A percentile compares a stretch with the other conserved stretches of the same genome.
phyloP scores from a whole-genome alignment of 2,797 vertebrate species.

The Kryptopterus vitreolus region DNA sequence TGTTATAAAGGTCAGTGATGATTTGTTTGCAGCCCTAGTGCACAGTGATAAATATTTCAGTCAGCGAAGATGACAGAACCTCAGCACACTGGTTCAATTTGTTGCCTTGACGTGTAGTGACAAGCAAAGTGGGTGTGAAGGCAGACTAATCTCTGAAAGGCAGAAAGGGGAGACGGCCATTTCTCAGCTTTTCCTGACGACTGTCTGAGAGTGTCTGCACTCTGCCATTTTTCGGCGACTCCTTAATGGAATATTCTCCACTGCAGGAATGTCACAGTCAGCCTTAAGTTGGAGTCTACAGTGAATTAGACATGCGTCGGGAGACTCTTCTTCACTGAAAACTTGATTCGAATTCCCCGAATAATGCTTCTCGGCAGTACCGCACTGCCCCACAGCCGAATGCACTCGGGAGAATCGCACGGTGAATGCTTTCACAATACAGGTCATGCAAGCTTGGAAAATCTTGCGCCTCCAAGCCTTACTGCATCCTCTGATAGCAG shows the following conservation, averaged over 20 bases:
- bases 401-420: not conserved
- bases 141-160: constrained; percentile 22
- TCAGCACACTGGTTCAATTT: not conserved
- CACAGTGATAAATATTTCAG: constrained; percentile 38
- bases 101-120: constrained; percentile 32
- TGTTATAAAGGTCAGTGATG: not conserved
- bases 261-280: constrained; percentile 1
- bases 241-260: not conserved
- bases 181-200: constrained; percentile 4
- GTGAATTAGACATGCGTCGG: not conserved
- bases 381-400: not conserved
- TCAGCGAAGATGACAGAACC: constrained; percentile 32
- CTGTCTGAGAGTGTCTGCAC: constrained; percentile 13
- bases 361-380: not conserved
- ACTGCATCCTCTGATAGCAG: constrained; percentile 2
- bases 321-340: not conserved
- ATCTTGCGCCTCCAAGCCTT: not conserved
- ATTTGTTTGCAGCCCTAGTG: not conserved
- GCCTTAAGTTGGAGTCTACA: not conserved
- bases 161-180: not conserved
- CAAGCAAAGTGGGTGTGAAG: constrained; percentile 38
- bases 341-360: not conserved
- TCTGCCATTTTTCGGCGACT: not conserved
- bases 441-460: not conserved
- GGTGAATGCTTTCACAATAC: not conserved